Base-by-base conservation (phyloP, 2,113 vertebrate species). In the Neotragus moschatus region DNA sequence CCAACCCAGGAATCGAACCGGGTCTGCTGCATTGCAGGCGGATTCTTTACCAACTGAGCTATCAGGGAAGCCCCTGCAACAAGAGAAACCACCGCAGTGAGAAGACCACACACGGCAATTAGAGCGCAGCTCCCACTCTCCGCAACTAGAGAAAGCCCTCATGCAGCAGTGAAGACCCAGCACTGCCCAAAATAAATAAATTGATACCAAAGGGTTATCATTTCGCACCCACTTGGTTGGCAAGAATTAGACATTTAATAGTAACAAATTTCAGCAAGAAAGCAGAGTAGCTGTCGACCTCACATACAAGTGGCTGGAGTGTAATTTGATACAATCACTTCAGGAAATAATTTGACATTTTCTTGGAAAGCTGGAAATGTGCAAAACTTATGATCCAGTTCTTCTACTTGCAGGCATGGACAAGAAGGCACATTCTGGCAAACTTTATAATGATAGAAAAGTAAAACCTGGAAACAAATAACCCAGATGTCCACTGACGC, bases 221-320 rank as follows among this genome's bases (percentile, higher is more conserved):
- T 53, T 66, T 30, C 47, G 84, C 5, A 58, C 13, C 3, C 26
- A 47, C 56, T n/a, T 39, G 10, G 30, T 9, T 75, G 81, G 26
- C 79, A 92, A 86, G 77, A 51, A 28, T 15, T 23, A 33, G 90
- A 56, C 43, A n/a, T 28, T 55, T 61, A 28, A 56, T 28, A 17
- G 36, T 56, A 85, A 96, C n/a, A 94, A 30, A 7, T 80, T 97
- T 87, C 14, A 25, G 63, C 85, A 95, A 94, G 58, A 88, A 73
- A 39, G 8, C 55, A 75, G 51, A 87, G 16, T 5, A 43, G 15
- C n/a, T 23, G 30, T 10, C 14, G 21, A 19, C 39, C 61, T 86
- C 39, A 3, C 30, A 58, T 93, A 63, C 3, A 15, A 49, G 55
- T 12, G 12, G 58, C 63, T 25, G 30, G 26, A 92, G 58, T 36